Evolutionary conservation across 2,797 vertebrate species (phyloP), one percentile per base, ranked within the genome.

Genomic region (Odontamblyopus lacepedii): DNA sequence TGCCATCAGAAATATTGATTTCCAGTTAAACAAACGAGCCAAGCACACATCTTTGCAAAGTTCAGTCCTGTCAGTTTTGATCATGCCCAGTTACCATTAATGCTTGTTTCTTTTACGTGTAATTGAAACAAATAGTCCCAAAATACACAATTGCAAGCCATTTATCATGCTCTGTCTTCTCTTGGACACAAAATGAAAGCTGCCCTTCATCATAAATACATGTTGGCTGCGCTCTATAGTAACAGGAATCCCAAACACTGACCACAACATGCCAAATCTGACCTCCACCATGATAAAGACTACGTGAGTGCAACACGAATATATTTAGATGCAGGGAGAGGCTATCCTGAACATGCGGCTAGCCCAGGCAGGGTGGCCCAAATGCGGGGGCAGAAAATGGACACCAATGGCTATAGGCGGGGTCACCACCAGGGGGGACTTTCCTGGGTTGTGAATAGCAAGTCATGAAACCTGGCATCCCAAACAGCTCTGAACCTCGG

Each of bases 391-490:
- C 88, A 81, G 91, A 82, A 90, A 91, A 87, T 57, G 0, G 89
- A 93, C 87, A 92, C 93, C 87, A n/a, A 0, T 2, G 32, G 32
- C 13, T 5, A 60, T 5, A 51, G 57, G 79, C 76, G 73, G 75
- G 85, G 82, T 86, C 67, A 78, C 73, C 71, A 78, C 72, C 71
- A 30, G 48, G 73, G 84, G 93, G 90, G 90, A 90, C 87, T 92
- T 92, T 91, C 92, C 89, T 84, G 73, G 76, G 73, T 87, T 84
- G 60, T 83, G 83, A 91, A 91, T 90, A 93, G 88, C 85, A 90
- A 85, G 83, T 87, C 81, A 85, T 91, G 85, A 90, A 78, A 88
- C 76, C 81, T 82, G 89, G 86, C 81, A 85, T 85, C 80, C 72
- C 71, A 69, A 73, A 76, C 77, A 82, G 84, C 82, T 80, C 56